These are phyloP conservation scores for Glyphotaelius pellucidus DNA, from an alignment of 2,888 invertebrate species.

Conservation along the genomic window DNA sequence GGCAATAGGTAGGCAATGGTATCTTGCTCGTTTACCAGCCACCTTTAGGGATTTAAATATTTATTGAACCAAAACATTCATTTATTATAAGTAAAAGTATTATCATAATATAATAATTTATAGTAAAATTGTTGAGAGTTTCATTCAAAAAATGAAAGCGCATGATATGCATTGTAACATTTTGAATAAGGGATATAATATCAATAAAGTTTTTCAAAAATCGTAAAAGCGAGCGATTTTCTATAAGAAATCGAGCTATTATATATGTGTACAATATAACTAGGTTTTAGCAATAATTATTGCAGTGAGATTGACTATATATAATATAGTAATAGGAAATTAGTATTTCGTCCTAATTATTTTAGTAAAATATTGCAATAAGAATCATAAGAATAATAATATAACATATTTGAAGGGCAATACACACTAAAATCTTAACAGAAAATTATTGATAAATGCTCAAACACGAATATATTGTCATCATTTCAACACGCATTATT, in stretches of 20 bases:
- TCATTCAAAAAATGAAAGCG: not conserved
- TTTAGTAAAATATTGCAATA: not conserved
- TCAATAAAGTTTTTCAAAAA: not conserved
- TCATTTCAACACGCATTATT: conserved; percentile 40
- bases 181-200: not conserved
- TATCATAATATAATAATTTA: not conserved
- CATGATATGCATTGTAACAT: not conserved
- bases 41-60: not conserved
- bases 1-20: too few species aligned
- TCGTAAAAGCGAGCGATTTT: not conserved
- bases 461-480: conserved; percentile 44
- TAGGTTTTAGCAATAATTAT: not conserved
- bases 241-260: not conserved
- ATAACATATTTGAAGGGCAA: not conserved
- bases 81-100: not conserved
- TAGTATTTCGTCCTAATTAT: not conserved
- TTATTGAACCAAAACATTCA: not conserved
- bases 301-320: not conserved
- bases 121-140: not conserved
- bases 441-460: conserved; percentile 12
- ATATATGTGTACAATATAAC: not conserved
- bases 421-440: conserved; percentile 4
- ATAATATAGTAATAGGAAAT: not conserved
- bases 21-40: too few species aligned
- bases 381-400: not conserved